Base-by-base conservation (phyloP, 2,888 invertebrate species). In the Dyspetes luteomarginatus region DNA sequence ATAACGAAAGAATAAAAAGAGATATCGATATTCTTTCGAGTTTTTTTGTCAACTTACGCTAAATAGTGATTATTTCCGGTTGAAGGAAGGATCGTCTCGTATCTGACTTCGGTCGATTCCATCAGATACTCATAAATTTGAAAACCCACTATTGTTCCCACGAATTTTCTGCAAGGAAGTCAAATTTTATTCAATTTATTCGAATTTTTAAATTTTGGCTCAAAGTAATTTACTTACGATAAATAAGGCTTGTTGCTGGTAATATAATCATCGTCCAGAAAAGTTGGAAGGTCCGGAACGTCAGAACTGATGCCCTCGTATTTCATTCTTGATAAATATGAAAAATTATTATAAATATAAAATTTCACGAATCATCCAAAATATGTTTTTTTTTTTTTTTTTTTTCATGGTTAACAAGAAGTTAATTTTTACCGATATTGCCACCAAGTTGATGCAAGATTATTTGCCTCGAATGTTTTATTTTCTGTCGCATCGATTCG, bases 191-290 rank as follows among this genome's bases (percentile, higher is more conserved):
- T 30, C 24, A 65, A 58, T 26, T 22, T 58, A 74, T 50, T 19
- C 9, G 17, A 24, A 3, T 30, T 43, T 15, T 24, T n/a, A 41
- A 62, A 7, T 17, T 50, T 24, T 24, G 3, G 17, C 24, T 3
- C 26, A 12, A 55, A n/a, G n/a, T 41, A 65, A 36, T 12, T 22
- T 74, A 89, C 90, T 89, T 78, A 91, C 90, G 90, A 81, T 3
- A 90, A 86, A 82, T 91, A 90, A 28, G 91, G 91, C 71, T 85
- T 88, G 67, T 91, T 91, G 73, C 82, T 86, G 2, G 85, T 85
- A 48, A 91, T 89, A 30, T 89, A 78, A 30, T 86, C 86, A 52
- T 91, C 91, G 30, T 85, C 85, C 68, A 91, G 77, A 64, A 89
- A 91, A 19, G 89, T 85, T 0, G 91, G 90, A 45, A 85, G 67